A percentile compares a stretch with the other conserved stretches of the same genome.
These are phyloP conservation scores for Cantharis lateralis DNA, from an alignment of 2,888 invertebrate species.

Conservation along the genomic window DNA sequence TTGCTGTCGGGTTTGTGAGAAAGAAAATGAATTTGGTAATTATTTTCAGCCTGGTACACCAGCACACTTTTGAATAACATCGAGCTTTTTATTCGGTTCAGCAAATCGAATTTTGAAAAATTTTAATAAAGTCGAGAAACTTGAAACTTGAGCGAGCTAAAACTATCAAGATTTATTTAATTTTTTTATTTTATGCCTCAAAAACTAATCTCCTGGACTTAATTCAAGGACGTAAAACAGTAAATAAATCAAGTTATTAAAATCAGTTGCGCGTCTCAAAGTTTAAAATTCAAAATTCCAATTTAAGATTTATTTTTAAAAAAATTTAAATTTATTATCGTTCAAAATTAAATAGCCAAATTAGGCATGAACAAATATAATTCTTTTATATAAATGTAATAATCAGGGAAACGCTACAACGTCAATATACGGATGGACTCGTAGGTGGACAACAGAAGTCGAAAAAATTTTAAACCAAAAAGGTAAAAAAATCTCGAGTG, in stretches of 20 bases:
- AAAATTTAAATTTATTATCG: background rate
- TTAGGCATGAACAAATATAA: background rate
- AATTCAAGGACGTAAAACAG: background rate
- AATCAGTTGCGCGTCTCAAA: background rate
- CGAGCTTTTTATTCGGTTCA: background rate
- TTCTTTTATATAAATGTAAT: too few relatives aligned
- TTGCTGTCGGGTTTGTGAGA: conserved; percentile 21
- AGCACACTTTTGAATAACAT: background rate
- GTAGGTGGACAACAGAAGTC: background rate
- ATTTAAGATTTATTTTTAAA: background rate
- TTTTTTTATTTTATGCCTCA: background rate
- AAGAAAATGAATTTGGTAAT: conserved; percentile 25
- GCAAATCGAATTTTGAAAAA: background rate
- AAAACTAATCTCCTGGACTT: background rate
- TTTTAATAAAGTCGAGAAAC: background rate
- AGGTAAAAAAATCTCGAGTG: background rate
- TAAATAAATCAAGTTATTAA: background rate
- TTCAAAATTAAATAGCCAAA: background rate
- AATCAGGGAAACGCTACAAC: background rate
- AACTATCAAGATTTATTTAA: background rate
- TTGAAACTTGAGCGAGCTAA: background rate
- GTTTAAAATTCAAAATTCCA: background rate
- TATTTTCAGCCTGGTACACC: conserved; percentile 6
- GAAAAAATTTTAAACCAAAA: background rate
- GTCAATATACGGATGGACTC: background rate